Conservation (phyloP, 2,797 vertebrate genomes). For the Anguilla pacifica region DNA sequence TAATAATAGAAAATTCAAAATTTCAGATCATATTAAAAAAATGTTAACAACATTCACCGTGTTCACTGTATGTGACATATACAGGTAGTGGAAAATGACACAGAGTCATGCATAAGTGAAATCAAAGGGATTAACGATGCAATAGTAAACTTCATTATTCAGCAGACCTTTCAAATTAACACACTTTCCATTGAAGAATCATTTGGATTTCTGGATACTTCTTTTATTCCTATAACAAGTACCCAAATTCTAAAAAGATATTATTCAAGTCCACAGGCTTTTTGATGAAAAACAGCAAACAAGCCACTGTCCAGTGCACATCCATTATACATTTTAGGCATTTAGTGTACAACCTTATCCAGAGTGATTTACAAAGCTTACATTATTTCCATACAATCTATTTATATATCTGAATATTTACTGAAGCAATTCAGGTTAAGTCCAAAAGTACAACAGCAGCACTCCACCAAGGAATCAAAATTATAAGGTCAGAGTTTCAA, state of each 20-base stretch:
- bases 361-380: no score
- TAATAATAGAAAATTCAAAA: not conserved
- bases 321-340: no score
- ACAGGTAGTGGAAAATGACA: not conserved
- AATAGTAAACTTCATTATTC: not conserved
- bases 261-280: not conserved
- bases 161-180: not conserved
- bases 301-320: no score
- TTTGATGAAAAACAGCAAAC: no score
- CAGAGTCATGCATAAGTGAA: not conserved
- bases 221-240: not conserved
- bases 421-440: no score
- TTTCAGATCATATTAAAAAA: not conserved
- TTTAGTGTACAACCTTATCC: no score
- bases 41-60: not conserved
- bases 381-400: no score
- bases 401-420: no score
- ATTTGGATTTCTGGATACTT: not conserved
- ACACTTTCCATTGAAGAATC: not conserved
- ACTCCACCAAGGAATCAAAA: no score
- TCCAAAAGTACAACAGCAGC: no score
- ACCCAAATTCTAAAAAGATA: not conserved
- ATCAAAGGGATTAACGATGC: not conserved
- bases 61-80: not conserved
- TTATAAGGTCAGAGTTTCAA: not conserved